Conservation (phyloP, 2,797 vertebrate genomes). For the Mus caroli region DNA sequence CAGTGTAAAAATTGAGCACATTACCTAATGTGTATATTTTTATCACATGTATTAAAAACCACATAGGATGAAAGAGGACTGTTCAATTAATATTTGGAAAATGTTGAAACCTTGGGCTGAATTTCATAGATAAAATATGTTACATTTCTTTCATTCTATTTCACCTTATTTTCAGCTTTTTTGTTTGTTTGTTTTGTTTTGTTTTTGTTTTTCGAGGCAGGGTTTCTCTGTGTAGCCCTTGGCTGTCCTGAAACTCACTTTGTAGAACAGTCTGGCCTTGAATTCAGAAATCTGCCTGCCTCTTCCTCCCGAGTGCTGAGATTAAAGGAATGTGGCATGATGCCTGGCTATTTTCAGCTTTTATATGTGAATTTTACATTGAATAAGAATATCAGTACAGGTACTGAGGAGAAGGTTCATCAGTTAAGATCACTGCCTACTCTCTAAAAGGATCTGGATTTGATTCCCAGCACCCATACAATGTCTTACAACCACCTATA, state of each 20-base stretch:
- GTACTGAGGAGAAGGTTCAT: not conserved
- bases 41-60: not conserved
- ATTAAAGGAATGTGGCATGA: too few species aligned
- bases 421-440: not conserved
- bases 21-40: not conserved
- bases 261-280: too few species aligned
- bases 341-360: not conserved
- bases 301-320: too few species aligned
- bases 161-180: not conserved
- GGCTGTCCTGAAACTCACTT: too few species aligned
- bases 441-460: not conserved
- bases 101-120: not conserved
- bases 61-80: not conserved
- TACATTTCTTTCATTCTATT: not conserved
- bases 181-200: too few species aligned
- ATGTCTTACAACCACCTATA: too few species aligned
- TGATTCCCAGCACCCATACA: not conserved
- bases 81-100: not conserved
- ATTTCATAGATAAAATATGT: constrained; percentile 24
- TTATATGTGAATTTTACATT: constrained; percentile 46
- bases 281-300: too few species aligned
- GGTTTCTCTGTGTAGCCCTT: too few species aligned
- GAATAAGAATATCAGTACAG: not conserved
- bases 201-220: too few species aligned
- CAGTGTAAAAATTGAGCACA: not conserved